Conservation (phyloP, 2,797 vertebrate genomes). For the Trematomus bernacchii region DNA sequence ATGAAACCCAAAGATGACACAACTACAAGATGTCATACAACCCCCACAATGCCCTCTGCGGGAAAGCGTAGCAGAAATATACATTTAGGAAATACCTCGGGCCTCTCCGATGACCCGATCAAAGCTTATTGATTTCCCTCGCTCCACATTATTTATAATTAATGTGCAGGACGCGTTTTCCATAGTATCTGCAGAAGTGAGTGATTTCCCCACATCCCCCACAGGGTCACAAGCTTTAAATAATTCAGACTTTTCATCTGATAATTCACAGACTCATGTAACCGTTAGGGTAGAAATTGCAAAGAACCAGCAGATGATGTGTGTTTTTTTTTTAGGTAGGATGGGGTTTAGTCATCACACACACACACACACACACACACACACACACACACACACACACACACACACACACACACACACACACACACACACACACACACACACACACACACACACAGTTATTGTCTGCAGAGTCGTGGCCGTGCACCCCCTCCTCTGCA, state of each 20-base stretch:
- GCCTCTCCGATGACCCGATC: slow-evolving; percentile 51
- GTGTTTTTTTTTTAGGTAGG: slow-evolving; percentile 21
- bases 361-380: slow-evolving; percentile 29
- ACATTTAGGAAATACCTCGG: slow-evolving; percentile 52
- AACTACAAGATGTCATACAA: neutral
- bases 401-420: slow-evolving; percentile 42
- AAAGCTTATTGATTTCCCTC: slow-evolving; percentile 63
- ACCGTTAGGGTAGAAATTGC: slow-evolving; percentile 4
- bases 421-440: slow-evolving; percentile 16
- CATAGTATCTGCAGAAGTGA: slow-evolving; percentile 61
- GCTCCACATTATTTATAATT: slow-evolving; percentile 68
- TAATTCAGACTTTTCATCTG: slow-evolving; percentile 64
- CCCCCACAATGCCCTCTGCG: slow-evolving; percentile 26
- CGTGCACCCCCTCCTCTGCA: slow-evolving; percentile 32
- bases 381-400: slow-evolving; percentile 7
- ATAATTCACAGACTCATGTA: slow-evolving; percentile 28
- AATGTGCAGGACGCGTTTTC: slow-evolving; percentile 62
- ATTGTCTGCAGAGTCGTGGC: slow-evolving; percentile 56
- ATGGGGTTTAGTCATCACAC: slow-evolving; percentile 26
- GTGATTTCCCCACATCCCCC: slow-evolving; percentile 43
- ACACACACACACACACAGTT: slow-evolving; percentile 39
- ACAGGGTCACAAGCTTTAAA: slow-evolving; percentile 49
- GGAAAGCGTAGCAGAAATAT: slow-evolving; percentile 16
- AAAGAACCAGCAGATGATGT: slow-evolving; percentile 20
- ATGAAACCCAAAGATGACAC: neutral